phyloP scores from a whole-genome alignment of 2,113 vertebrate species.

The Ptyas mucosa region DNA sequence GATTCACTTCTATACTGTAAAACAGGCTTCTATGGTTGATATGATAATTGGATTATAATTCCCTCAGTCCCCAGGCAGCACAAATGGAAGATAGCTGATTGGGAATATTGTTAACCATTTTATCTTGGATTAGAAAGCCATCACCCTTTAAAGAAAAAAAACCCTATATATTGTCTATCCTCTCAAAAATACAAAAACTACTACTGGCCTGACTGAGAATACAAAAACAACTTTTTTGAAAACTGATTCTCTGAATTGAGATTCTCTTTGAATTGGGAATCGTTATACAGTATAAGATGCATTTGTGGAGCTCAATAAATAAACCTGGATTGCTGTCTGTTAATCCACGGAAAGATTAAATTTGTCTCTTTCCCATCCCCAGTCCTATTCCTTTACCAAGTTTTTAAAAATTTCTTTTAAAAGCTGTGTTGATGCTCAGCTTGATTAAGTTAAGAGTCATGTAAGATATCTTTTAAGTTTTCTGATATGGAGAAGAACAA shows the following conservation, averaged over 20 bases:
- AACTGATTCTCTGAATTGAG: background rate
- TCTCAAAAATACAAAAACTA: background rate
- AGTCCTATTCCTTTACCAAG: background rate
- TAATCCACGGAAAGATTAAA: background rate
- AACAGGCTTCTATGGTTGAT: background rate
- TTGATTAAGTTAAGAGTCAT: background rate
- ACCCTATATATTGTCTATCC: background rate
- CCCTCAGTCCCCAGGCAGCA: background rate
- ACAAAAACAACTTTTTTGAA: background rate
- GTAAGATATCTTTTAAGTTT: background rate
- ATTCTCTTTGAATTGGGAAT: background rate
- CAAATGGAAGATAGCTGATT: background rate
- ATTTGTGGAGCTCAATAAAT: background rate
- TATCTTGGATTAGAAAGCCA: background rate
- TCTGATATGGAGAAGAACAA: background rate
- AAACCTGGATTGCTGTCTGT: background rate
- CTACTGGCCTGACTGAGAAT: background rate
- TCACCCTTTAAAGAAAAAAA: background rate
- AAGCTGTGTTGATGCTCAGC: background rate
- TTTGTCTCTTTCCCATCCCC: background rate
- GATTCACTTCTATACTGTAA: background rate
- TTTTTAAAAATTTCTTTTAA: background rate
- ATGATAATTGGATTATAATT: background rate
- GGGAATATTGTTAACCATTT: background rate
- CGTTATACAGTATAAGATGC: background rate